Percentiles rank a stretch among this genome's conserved stretches.
Evolutionary conservation across 2,797 vertebrate genomes (phyloP).

Genomic region (Sebastes paucispinis): DNA sequence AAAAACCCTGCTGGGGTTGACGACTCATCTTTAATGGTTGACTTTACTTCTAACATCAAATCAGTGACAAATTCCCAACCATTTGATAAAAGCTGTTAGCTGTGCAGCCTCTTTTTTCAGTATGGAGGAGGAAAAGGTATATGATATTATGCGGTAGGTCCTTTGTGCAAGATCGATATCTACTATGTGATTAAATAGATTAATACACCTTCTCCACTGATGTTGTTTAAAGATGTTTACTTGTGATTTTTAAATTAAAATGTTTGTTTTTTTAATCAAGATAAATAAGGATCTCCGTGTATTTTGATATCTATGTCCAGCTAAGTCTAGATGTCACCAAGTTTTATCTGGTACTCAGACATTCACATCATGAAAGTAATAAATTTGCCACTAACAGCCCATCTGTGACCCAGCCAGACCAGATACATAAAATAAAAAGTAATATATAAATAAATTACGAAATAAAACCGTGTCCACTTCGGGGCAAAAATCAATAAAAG

Average conservation of each 20-base stretch:
- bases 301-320: not conserved
- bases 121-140: not conserved
- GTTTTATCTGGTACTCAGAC: not conserved
- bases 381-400: not conserved
- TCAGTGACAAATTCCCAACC: not conserved
- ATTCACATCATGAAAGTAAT: not conserved
- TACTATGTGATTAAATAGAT: not conserved
- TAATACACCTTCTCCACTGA: not conserved
- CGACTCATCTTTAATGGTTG: constrained; percentile 16
- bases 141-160: not conserved
- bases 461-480: not conserved
- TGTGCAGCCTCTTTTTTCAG: not conserved
- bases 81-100: not conserved
- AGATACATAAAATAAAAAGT: not conserved
- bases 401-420: not conserved
- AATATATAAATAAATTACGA: not conserved
- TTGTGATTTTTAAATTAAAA: not conserved
- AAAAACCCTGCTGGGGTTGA: constrained; percentile 26
- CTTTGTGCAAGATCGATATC: not conserved
- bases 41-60: constrained; percentile 19
- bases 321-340: not conserved
- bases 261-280: not conserved
- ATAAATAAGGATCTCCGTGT: not conserved
- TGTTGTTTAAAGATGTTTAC: not conserved
- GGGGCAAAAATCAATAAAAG: constrained; percentile 16